Evolutionary conservation across 2,113 vertebrate species (phyloP).

Genomic region (Elaphurus davidianus): DNA sequence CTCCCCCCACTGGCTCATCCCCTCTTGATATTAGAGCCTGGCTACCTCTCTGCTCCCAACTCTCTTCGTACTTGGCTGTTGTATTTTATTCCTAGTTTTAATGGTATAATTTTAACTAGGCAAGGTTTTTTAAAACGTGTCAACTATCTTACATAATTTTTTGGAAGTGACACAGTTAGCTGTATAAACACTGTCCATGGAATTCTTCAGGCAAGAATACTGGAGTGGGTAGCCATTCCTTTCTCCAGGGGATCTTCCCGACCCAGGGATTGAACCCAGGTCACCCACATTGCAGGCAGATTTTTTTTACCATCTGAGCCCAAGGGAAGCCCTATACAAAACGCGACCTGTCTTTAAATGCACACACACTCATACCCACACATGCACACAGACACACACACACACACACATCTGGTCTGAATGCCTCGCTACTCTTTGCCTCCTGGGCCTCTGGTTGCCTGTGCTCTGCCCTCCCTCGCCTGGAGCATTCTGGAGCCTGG

Average conservation of each 20-base stretch:
- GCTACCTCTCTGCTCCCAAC: not conserved
- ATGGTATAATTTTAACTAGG: conserved; percentile 36
- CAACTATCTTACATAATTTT: conserved; percentile 35
- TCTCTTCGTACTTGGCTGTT: not conserved
- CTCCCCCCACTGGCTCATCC: not conserved
- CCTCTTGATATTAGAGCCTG: not conserved
- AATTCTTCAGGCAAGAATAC: not conserved
- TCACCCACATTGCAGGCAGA: not conserved
- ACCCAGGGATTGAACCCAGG: not conserved
- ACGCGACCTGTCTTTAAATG: not conserved
- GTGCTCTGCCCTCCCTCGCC: not conserved
- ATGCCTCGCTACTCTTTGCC: not conserved
- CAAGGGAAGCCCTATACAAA: not conserved
- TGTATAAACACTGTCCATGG: not conserved
- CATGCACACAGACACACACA: not conserved
- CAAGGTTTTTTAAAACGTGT: not conserved
- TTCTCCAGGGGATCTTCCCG: not conserved
- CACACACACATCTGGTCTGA: not conserved
- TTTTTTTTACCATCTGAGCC: not conserved
- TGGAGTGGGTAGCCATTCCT: not conserved
- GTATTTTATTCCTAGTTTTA: conserved; percentile 48
- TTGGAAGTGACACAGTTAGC: conserved; percentile 36
- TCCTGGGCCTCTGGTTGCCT: not conserved
- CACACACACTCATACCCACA: not conserved
- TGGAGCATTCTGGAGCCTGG: not conserved